Evolutionary conservation across 2,113 vertebrate genomes (phyloP).

Genomic region (Psammodynastes pulverulentus): DNA sequence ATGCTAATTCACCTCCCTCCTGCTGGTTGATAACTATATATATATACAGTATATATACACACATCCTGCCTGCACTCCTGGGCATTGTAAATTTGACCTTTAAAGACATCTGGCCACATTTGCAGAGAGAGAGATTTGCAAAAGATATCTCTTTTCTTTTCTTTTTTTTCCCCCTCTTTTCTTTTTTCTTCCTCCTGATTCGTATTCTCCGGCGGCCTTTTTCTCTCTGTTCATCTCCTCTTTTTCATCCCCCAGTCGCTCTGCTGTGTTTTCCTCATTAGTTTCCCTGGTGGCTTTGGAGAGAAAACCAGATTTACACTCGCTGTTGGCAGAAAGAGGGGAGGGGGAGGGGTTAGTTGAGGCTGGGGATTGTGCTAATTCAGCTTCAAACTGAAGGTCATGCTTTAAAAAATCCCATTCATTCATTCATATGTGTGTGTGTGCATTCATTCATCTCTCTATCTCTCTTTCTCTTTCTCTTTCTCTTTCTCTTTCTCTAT

Average conservation of each 20-base stretch:
- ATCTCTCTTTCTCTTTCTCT: no score
- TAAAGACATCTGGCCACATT: conserved; percentile 7
- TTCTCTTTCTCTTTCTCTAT: no score
- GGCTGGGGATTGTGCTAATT: not conserved
- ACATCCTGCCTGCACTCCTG: not conserved
- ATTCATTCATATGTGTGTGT: not conserved
- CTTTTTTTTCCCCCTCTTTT: no score
- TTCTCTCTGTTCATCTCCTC: not conserved
- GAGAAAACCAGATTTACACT: not conserved
- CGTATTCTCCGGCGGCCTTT: not conserved
- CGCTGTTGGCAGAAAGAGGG: no score
- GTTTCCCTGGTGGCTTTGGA: not conserved
- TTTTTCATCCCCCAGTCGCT: not conserved
- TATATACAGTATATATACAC: not conserved
- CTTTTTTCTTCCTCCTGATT: not conserved
- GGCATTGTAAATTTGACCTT: conserved; percentile 24
- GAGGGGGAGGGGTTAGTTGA: no score
- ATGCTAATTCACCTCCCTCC: not conserved
- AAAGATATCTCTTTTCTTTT: not conserved
- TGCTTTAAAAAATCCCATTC: not conserved
- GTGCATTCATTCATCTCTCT: no score
- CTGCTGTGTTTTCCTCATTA: not conserved
- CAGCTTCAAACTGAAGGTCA: not conserved
- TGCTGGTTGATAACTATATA: not conserved
- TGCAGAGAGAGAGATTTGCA: conserved; percentile 11